These are phyloP conservation scores for Stenchaetothrips biformis DNA, from an alignment of 2,888 invertebrate genomes.

Conservation along the genomic window DNA sequence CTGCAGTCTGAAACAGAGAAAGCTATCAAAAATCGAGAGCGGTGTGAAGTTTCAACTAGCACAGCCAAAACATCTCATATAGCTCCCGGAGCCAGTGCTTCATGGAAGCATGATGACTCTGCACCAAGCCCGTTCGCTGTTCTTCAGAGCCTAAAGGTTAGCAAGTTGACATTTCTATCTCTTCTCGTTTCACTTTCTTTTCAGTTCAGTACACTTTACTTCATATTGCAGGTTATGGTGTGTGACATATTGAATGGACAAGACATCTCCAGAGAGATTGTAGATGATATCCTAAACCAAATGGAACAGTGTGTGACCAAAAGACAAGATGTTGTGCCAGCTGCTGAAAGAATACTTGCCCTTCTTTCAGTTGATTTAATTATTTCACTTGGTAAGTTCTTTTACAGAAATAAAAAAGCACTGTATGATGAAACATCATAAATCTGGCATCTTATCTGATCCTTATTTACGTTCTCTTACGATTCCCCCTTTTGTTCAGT, in stretches of 20 bases:
- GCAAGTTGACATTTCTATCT: neutral
- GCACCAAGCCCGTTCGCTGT: neutral
- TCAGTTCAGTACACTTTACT: too few relatives aligned
- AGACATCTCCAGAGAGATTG: neutral
- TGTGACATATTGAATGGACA: neutral
- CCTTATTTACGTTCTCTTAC: too few relatives aligned
- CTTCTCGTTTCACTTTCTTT: neutral
- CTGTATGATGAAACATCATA: neutral
- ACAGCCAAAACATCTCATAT: constrained; percentile 3
- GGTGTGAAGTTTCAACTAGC: neutral
- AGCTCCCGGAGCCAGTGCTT: neutral
- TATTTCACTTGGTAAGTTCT: neutral
- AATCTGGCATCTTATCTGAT: neutral
- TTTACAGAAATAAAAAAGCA: neutral
- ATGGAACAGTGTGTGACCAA: neutral
- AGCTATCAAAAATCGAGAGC: neutral
- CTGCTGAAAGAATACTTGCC: constrained; percentile 1
- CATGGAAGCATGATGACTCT: constrained; percentile 15
- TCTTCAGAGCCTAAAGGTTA: neutral
- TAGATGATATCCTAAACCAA: neutral
- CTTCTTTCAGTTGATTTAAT: constrained; percentile 5
- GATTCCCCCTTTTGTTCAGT: neutral
- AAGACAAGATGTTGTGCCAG: constrained; percentile 15
- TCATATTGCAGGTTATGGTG: neutral
- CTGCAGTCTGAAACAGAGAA: neutral